Percentiles rank a stretch among this genome's conserved stretches.
phyloP scores from a whole-genome alignment of 2,888 invertebrate species.

The Agriopis leucophaearia region DNA sequence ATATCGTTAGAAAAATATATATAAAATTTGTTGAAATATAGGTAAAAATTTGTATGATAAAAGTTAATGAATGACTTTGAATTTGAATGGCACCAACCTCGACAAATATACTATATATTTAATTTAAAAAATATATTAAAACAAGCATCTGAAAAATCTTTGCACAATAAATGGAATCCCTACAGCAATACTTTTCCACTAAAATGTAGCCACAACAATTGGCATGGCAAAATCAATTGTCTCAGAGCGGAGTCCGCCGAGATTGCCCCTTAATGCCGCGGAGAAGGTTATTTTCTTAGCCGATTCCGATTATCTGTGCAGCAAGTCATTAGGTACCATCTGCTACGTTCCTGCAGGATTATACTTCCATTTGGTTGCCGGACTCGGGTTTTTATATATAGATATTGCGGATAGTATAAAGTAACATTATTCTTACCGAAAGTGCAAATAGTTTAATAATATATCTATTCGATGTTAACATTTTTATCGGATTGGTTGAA shows the following conservation, averaged over 20 bases:
- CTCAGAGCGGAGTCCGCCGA: conserved; percentile 41
- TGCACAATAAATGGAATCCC: conserved; percentile 5
- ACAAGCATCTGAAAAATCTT: neutral
- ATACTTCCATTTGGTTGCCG: conserved; percentile 57
- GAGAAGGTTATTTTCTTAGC: conserved; percentile 59
- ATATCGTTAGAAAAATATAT: too few relatives aligned
- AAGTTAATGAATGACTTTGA: too few relatives aligned
- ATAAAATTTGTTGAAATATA: too few relatives aligned
- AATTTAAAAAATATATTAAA: too few relatives aligned
- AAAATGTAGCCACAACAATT: conserved; percentile 22
- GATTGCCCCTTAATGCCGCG: conserved; percentile 51
- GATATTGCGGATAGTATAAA: conserved; percentile 33
- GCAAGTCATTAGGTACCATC: conserved; percentile 66
- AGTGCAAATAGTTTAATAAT: neutral
- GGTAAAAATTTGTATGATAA: too few relatives aligned
- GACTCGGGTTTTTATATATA: conserved; percentile 39
- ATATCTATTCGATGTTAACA: neutral
- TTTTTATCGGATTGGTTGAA: neutral
- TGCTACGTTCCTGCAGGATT: conserved; percentile 56
- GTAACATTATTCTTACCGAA: conserved; percentile 14
- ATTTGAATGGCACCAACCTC: too few relatives aligned
- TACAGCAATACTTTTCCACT: neutral
- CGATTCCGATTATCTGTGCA: conserved; percentile 62
- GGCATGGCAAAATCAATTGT: conserved; percentile 42
- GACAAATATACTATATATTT: too few relatives aligned